Evolutionary conservation across 2,888 invertebrate genomes (phyloP).

Genomic region (Cremastinae sp.): DNA sequence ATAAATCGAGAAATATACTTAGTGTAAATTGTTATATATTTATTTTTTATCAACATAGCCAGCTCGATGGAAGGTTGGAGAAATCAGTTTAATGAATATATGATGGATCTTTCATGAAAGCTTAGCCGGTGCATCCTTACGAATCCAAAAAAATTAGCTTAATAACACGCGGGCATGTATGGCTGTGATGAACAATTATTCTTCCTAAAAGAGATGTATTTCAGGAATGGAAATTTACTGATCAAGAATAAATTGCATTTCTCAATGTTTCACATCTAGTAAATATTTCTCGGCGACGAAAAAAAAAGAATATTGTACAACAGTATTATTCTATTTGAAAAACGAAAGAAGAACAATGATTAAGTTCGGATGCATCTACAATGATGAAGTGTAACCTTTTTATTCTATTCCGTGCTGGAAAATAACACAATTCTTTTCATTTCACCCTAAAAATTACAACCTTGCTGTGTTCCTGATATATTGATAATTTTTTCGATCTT

Average conservation of each 20-base stretch:
- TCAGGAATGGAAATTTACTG: neutral
- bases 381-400: slow-evolving; percentile 42
- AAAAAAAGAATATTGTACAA: slow-evolving; percentile 25
- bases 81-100: neutral
- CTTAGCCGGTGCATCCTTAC: neutral
- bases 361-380: slow-evolving; percentile 31
- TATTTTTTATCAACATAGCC: slow-evolving; percentile 9
- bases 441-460: slow-evolving; percentile 66
- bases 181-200: slow-evolving; percentile 55
- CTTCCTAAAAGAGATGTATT: slow-evolving; percentile 38
- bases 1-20: no score
- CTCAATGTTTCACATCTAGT: slow-evolving; percentile 38
- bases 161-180: slow-evolving; percentile 56
- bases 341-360: slow-evolving; percentile 32
- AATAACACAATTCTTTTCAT: slow-evolving; percentile 53
- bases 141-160: slow-evolving; percentile 1
- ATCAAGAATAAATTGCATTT: slow-evolving; percentile 15
- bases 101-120: neutral
- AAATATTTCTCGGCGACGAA: neutral
- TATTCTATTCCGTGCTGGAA: slow-evolving; percentile 58
- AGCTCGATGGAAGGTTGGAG: slow-evolving; percentile 8
- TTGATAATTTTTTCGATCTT: slow-evolving; percentile 15
- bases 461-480: slow-evolving; percentile 57
- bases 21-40: no score
- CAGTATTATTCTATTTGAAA: slow-evolving; percentile 27